Base-by-base conservation (phyloP, 2,113 vertebrate genomes). In the Nannobrachium achirus region DNA sequence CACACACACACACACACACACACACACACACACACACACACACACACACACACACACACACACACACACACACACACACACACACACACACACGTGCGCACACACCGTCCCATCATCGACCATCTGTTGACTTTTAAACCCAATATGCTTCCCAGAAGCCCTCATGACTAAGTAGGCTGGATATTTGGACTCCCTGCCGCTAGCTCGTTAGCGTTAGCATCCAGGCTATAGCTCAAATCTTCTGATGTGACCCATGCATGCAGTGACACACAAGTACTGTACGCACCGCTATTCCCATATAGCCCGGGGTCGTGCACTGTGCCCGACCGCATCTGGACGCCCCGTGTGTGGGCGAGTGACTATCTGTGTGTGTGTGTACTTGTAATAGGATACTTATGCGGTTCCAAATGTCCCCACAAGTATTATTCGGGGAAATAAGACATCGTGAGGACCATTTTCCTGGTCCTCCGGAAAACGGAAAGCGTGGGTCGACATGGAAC, bases 81-180 rank as follows among this genome's bases (percentile, higher is more conserved):
- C 56, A 40, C 80, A 77, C 15, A 20, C 40, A 45, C 33, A 44
- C 41, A 1, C 53, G 11, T 5, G 7, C 53, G 66, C 60, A 56
- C 59, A 1, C 44, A 46, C 9, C 44, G 25, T 4, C 44, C 66
- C 46, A n/a, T n/a, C 75, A 59, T 42, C 66, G 82, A 33, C 25
- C 84, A 91, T 90, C 89, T 87, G 88, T 80, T 85, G 76, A 85
- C 79, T 87, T 89, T 87, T 86, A 83, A 88, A 84, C 33, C 50
- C 64, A 52, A 42, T 41, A 73, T 42, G 71, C 79, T 90, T 91
- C 89, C 90, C 88, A 89, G 88, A 87, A 90, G 75, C 81, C 56
- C 53, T 70, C 55, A 65, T 86, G 86, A 89, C 80, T 91, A 85
- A 91, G 78, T 72, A 77, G 64, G 77, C 59, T 1, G 14, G 80